phyloP scores from a whole-genome alignment of 2,888 invertebrate species.

The Podotricha telesiphe region DNA sequence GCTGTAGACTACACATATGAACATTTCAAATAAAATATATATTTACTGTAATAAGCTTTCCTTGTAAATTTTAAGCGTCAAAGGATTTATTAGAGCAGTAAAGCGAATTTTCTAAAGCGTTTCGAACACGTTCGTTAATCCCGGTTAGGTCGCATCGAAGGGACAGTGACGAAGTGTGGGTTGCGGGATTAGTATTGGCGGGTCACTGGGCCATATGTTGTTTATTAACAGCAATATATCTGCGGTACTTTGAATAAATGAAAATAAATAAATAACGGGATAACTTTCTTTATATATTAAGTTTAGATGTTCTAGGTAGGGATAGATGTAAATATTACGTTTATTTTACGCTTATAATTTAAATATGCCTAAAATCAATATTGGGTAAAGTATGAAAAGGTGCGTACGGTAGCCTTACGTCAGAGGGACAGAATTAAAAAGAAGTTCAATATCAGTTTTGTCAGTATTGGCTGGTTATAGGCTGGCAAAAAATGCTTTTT shows the following conservation, averaged over 20 bases:
- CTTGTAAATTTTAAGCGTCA: slow-evolving; percentile 24
- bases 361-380: too few species aligned
- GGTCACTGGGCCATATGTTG: slow-evolving; percentile 49
- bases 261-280: slow-evolving; percentile 16
- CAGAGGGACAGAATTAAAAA: too few species aligned
- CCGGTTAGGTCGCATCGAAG: slow-evolving; percentile 66
- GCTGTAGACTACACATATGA: not conserved
- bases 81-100: slow-evolving; percentile 34
- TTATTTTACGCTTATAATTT: too few species aligned
- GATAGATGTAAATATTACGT: too few species aligned
- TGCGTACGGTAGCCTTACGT: too few species aligned
- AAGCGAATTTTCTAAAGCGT: slow-evolving; percentile 46
- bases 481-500: too few species aligned
- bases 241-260: slow-evolving; percentile 26
- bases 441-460: too few species aligned
- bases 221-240: slow-evolving; percentile 48
- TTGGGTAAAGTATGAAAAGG: too few species aligned
- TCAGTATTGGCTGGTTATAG: too few species aligned
- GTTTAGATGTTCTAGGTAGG: not conserved
- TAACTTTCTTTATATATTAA: not conserved
- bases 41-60: slow-evolving; percentile 9
- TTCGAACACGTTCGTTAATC: slow-evolving; percentile 76
- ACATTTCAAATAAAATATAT: not conserved
- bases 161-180: slow-evolving; percentile 69
- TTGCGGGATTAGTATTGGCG: slow-evolving; percentile 47